phyloP scores from a whole-genome alignment of 2,888 invertebrate genomes.

The Lasioglossum morio region DNA sequence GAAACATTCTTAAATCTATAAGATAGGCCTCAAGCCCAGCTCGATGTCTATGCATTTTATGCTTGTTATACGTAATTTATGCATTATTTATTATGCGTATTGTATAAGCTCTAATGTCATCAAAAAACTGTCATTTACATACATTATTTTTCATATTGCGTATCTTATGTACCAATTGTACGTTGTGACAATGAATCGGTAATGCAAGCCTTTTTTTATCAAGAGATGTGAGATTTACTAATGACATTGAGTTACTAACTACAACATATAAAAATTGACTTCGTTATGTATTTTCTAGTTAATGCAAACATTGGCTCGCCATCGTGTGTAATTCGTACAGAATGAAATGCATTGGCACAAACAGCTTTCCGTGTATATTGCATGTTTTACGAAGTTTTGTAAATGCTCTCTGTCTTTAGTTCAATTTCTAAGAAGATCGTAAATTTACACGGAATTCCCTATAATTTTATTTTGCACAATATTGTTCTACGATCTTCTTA shows the following conservation, averaged over 20 bases:
- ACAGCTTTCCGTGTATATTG: constrained; percentile 26
- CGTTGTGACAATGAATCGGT: constrained; percentile 51
- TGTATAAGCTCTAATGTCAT: constrained; percentile 59
- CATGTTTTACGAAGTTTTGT: constrained; percentile 19
- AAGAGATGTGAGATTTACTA: constrained; percentile 35
- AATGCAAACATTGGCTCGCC: constrained; percentile 31
- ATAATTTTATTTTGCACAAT: constrained; percentile 23
- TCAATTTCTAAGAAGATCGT: constrained; percentile 49
- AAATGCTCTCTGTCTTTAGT: constrained; percentile 30
- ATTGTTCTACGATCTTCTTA: constrained; percentile 39
- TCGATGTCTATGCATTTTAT: constrained; percentile 69
- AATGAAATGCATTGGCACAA: constrained; percentile 64
- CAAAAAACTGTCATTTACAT: constrained; percentile 45
- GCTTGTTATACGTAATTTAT: constrained; percentile 51
- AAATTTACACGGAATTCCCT: constrained; percentile 39
- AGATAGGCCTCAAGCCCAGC: constrained; percentile 77
- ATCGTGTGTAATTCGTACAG: constrained; percentile 33
- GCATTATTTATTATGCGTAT: constrained; percentile 56
- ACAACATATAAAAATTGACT: constrained; percentile 35
- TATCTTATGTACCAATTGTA: constrained; percentile 59
- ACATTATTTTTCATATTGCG: constrained; percentile 39
- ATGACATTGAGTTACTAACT: constrained; percentile 21
- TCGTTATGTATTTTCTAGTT: constrained; percentile 15
- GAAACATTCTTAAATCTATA: constrained; percentile 68
- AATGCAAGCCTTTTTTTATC: constrained; percentile 48